Conservation (phyloP, 2,113 vertebrate species). For the Probosciger aterrimus region DNA sequence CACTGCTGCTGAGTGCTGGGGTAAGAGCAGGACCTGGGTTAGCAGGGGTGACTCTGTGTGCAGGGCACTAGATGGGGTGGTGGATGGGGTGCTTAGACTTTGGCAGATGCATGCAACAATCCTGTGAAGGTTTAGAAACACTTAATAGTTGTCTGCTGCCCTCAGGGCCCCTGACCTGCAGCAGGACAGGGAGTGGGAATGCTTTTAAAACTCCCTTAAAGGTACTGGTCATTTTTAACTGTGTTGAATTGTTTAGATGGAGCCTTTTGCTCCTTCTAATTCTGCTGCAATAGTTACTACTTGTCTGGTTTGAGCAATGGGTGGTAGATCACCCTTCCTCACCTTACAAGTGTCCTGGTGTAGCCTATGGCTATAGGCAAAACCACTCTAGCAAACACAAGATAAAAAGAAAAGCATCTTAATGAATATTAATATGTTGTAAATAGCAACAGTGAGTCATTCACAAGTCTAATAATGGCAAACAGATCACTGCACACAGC, state of each 20-base stretch:
- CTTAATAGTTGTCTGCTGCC: neutral
- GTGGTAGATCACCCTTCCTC: neutral
- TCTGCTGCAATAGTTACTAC: neutral
- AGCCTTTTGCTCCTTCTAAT: neutral
- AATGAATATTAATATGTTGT: conserved; percentile 37
- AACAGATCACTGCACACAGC: neutral
- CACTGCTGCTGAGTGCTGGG: neutral
- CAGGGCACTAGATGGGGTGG: rapidly evolving
- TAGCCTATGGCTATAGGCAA: conserved; percentile 26
- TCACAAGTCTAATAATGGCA: neutral
- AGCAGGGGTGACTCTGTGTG: neutral
- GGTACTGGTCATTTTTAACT: neutral
- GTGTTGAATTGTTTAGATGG: neutral
- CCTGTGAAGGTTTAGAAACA: neutral
- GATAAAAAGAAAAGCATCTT: conserved; percentile 52
- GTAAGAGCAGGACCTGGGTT: neutral
- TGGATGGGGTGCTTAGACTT: rapidly evolving
- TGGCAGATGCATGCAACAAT: neutral
- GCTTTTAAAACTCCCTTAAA: neutral
- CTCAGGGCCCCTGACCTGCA: neutral
- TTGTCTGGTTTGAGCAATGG: neutral
- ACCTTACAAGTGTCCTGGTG: neutral
- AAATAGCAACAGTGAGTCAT: neutral
- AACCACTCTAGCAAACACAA: conserved; percentile 20
- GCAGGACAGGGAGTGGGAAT: neutral